These are phyloP conservation scores for Reticulitermes lucifugus DNA, from an alignment of 2,888 invertebrate species.

Conservation along the genomic window DNA sequence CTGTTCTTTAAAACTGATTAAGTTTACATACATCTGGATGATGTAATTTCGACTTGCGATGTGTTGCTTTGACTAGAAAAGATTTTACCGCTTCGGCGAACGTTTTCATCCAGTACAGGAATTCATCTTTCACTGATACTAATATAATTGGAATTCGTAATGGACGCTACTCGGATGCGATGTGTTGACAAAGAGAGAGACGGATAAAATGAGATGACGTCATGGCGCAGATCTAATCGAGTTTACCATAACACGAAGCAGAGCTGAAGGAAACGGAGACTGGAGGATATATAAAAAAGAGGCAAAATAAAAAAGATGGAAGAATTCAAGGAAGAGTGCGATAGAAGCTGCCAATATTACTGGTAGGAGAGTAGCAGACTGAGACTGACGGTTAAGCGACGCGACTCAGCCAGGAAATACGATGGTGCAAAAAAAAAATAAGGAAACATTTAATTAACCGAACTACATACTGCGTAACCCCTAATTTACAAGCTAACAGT, in stretches of 20 bases:
- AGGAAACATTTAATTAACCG: too few species aligned
- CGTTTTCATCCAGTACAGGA: background rate
- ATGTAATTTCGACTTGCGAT: background rate
- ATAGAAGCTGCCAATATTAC: background rate
- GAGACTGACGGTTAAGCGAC: background rate
- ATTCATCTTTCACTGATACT: background rate
- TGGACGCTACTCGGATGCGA: background rate
- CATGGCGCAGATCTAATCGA: background rate
- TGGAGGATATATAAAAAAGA: background rate
- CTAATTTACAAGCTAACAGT: too few species aligned
- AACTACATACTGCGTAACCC: too few species aligned
- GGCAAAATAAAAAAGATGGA: background rate
- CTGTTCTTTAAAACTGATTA: too few species aligned
- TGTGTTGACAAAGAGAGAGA: background rate
- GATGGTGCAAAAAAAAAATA: too few species aligned
- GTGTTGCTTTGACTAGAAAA: too few species aligned
- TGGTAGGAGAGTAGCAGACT: background rate
- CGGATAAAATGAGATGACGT: background rate
- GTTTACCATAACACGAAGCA: background rate
- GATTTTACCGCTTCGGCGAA: too few species aligned
- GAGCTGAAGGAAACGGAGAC: background rate
- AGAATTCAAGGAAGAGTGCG: background rate
- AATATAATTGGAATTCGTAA: constrained; percentile 3
- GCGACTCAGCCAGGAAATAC: background rate
- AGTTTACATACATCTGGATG: background rate